Percentiles rank a stretch among this genome's conserved stretches.
Evolutionary conservation across 2,888 invertebrate species (phyloP).

Genomic region (Phengaris arion): DNA sequence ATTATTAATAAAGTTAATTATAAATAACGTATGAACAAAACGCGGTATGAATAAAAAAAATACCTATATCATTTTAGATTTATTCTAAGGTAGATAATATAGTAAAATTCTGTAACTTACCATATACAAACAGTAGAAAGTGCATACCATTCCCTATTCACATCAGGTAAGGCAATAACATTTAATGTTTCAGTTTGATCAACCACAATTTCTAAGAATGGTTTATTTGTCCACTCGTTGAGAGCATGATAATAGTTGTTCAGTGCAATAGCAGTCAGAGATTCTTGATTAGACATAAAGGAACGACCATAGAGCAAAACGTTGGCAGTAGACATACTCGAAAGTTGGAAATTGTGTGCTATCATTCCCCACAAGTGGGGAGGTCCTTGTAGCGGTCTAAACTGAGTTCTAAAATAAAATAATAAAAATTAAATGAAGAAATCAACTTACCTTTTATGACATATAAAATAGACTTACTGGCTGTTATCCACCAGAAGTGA

Average conservation of each 20-base stretch:
- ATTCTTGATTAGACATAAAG: conserved; percentile 50
- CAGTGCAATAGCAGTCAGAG: conserved; percentile 55
- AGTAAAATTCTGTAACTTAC: conserved; percentile 49
- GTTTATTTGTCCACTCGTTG: conserved; percentile 59
- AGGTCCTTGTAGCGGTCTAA: conserved; percentile 52
- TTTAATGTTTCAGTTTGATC: conserved; percentile 57
- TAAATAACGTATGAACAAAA: no score
- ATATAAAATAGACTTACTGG: conserved; percentile 48
- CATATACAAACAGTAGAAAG: conserved; percentile 65
- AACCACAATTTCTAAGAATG: conserved; percentile 52
- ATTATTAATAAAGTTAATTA: neutral
- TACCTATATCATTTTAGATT: neutral
- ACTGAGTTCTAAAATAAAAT: conserved; percentile 44
- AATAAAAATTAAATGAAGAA: neutral
- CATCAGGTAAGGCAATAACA: conserved; percentile 62
- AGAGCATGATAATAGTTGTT: conserved; percentile 52
- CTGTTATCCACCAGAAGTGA: conserved; percentile 49
- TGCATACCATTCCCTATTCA: conserved; percentile 58
- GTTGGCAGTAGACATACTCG: conserved; percentile 52
- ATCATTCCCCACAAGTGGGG: conserved; percentile 62
- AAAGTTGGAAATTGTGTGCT: conserved; percentile 57
- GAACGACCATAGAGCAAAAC: conserved; percentile 53
- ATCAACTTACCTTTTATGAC: no score
- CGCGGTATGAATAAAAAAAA: no score
- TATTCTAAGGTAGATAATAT: neutral